These are phyloP conservation scores for Oxyscelio sp. DNA, from an alignment of 2,888 invertebrate species.

Conservation along the genomic window DNA sequence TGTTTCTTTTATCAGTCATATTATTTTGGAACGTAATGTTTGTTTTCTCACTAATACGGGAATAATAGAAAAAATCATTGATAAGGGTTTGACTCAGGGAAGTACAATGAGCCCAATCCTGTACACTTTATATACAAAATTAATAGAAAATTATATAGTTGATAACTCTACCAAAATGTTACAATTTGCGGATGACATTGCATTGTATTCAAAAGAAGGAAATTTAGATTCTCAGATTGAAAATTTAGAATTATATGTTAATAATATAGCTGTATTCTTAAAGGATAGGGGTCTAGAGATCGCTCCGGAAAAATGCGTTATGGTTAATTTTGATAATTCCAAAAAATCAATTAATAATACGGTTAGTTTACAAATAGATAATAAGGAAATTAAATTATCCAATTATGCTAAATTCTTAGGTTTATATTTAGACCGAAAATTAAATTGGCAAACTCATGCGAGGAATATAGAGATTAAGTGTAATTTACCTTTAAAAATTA, in stretches of 20 bases:
- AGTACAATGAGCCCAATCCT: constrained; percentile 19
- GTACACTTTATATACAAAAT: constrained; percentile 26
- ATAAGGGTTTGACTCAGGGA: constrained; percentile 39
- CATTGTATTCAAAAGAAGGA: neutral
- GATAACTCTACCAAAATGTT: constrained; percentile 12
- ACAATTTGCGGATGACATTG: constrained; percentile 51
- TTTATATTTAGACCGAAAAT: constrained; percentile 8
- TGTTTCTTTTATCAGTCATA: constrained; percentile 21
- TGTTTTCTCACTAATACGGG: neutral
- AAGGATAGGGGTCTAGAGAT: neutral
- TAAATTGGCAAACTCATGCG: constrained; percentile 27
- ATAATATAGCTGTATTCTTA: too few relatives aligned
- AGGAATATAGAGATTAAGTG: neutral
- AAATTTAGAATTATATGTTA: too few relatives aligned
- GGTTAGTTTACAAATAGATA: neutral
- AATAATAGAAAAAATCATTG: neutral
- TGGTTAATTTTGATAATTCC: constrained; percentile 30
- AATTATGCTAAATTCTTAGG: constrained; percentile 35
- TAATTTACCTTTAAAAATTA: constrained; percentile 8
- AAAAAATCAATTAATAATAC: neutral
- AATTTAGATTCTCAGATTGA: neutral
- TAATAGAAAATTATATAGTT: neutral
- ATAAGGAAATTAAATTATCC: neutral
- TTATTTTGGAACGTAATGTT: constrained; percentile 7
- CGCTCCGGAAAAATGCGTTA: neutral